Conservation (phyloP, 2,113 vertebrate genomes). For the Ramphastos sulfuratus region DNA sequence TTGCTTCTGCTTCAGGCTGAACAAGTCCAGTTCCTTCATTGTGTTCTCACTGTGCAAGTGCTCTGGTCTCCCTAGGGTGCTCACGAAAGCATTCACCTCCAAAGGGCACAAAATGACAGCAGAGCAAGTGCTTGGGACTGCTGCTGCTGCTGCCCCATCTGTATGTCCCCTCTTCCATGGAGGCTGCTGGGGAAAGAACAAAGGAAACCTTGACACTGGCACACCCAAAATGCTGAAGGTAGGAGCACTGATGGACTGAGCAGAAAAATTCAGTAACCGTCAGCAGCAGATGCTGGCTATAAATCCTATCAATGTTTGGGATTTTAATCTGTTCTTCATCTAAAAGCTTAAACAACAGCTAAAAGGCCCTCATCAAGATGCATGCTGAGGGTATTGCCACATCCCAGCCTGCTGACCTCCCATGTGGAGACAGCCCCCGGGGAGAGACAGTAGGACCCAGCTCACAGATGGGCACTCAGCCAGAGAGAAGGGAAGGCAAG, state of each 20-base stretch:
- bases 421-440: accelerated
- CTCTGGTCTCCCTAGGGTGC: background rate
- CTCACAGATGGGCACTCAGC: accelerated
- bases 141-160: background rate
- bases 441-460: background rate
- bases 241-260: background rate
- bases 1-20: background rate
- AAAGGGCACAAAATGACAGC: background rate
- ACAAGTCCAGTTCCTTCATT: background rate
- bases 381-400: background rate
- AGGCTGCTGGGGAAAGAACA: background rate
- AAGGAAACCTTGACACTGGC: background rate
- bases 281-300: constrained; percentile 33
- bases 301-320: constrained; percentile 13
- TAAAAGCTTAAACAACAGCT: background rate
- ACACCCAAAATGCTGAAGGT: background rate
- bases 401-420: background rate
- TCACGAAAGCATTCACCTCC: background rate
- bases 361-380: background rate
- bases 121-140: background rate
- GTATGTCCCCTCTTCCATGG: accelerated
- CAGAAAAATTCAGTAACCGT: background rate
- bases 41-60: background rate
- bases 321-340: background rate
- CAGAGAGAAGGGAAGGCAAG: accelerated